Evolutionary conservation across 2,888 invertebrate genomes (phyloP).

Genomic region (Acleris emargana): DNA sequence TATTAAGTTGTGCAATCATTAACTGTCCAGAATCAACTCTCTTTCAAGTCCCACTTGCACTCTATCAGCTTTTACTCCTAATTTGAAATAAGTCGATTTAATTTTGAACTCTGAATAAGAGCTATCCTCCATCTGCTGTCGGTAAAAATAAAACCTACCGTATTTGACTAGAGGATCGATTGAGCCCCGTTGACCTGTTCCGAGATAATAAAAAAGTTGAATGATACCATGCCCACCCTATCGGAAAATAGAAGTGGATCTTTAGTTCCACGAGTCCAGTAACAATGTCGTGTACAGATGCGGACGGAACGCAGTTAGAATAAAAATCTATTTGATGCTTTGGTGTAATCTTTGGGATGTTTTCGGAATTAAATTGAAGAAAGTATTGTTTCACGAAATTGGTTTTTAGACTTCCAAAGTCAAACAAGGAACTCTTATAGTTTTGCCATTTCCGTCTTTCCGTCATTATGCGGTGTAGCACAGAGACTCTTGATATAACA

Average conservation of each 20-base stretch:
- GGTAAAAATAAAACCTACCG: constrained; percentile 21
- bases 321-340: constrained; percentile 18
- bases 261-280: constrained; percentile 68
- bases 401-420: no score
- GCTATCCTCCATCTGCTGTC: neutral
- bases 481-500: no score
- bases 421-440: no score
- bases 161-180: constrained; percentile 49
- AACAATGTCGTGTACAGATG: constrained; percentile 69
- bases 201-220: constrained; percentile 80
- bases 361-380: neutral
- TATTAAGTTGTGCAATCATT: no score
- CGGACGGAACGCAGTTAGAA: constrained; percentile 44
- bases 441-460: no score
- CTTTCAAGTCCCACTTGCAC: no score
- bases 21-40: no score
- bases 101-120: no score
- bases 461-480: no score
- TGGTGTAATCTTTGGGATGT: neutral
- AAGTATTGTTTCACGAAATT: neutral
- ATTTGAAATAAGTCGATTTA: no score
- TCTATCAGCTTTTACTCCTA: no score
- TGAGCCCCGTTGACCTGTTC: constrained; percentile 64
- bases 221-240: constrained; percentile 75
- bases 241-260: constrained; percentile 77